A percentile compares a stretch with the other conserved stretches of the same genome.
Evolutionary conservation across 2,888 invertebrate genomes (phyloP).

Genomic region (Synergus gifuensis): DNA sequence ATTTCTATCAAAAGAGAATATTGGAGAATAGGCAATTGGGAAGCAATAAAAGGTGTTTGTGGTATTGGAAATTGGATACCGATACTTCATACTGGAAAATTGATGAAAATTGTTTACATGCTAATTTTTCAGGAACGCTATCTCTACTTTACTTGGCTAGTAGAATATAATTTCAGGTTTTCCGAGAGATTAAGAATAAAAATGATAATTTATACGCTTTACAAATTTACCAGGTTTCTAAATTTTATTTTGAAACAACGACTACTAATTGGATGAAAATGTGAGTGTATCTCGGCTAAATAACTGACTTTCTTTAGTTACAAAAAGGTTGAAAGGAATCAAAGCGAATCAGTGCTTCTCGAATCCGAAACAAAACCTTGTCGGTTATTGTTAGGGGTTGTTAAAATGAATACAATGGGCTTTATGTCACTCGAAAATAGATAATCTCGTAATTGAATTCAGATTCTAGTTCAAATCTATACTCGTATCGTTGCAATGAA

Average conservation of each 20-base stretch:
- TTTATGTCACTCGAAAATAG: conserved; percentile 14
- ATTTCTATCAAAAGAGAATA: background rate
- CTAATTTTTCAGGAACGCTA: background rate
- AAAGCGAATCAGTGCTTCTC: background rate
- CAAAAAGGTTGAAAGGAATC: background rate
- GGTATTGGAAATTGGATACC: background rate
- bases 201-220: no score
- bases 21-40: background rate
- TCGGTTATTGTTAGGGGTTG: background rate
- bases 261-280: no score
- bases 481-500: conserved; percentile 6
- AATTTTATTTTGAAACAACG: no score
- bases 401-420: conserved; percentile 17
- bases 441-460: conserved; percentile 32
- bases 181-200: no score
- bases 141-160: no score
- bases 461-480: conserved; percentile 22
- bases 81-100: background rate
- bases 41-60: background rate
- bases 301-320: background rate
- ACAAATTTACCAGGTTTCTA: no score
- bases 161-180: no score
- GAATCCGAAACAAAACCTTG: conserved; percentile 4
- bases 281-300: no score
- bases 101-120: background rate